Conservation (phyloP, 2,888 invertebrate species). For the Polydrusus cervinus region DNA sequence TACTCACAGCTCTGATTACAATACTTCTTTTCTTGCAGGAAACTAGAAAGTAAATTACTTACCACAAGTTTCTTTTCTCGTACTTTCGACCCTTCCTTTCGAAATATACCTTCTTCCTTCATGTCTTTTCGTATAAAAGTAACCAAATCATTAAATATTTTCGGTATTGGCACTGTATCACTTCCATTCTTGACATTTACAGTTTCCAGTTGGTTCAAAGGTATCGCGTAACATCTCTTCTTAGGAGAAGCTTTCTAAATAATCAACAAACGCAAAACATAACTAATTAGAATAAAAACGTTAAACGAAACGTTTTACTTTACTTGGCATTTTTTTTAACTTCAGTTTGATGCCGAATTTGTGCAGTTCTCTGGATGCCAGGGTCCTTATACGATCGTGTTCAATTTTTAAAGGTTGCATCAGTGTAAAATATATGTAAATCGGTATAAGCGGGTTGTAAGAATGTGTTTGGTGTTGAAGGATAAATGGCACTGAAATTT, state of each 20-base stretch:
- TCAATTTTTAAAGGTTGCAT: constrained; percentile 26
- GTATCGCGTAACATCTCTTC: constrained; percentile 26
- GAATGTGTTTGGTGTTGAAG: background rate
- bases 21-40: background rate
- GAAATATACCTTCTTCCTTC: constrained; percentile 36
- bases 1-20: too few species aligned
- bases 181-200: constrained; percentile 9
- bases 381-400: constrained; percentile 16
- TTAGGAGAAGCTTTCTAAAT: constrained; percentile 22
- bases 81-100: constrained; percentile 36
- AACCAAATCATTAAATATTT: constrained; percentile 31
- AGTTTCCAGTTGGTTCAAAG: constrained; percentile 24
- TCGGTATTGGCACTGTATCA: constrained; percentile 19
- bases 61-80: constrained; percentile 27
- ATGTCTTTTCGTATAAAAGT: constrained; percentile 28
- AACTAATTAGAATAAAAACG: background rate
- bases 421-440: constrained; percentile 5
- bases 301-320: constrained; percentile 27
- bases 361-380: constrained; percentile 28
- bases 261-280: background rate
- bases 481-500: background rate
- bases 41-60: constrained; percentile 3
- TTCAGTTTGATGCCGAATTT: constrained; percentile 33
- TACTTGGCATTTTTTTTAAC: constrained; percentile 36
- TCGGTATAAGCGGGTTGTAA: background rate